Evolutionary conservation across 2,113 vertebrate genomes (phyloP), one percentile per base, ranked within the genome.

Genomic region (Xenopus laevis): DNA sequence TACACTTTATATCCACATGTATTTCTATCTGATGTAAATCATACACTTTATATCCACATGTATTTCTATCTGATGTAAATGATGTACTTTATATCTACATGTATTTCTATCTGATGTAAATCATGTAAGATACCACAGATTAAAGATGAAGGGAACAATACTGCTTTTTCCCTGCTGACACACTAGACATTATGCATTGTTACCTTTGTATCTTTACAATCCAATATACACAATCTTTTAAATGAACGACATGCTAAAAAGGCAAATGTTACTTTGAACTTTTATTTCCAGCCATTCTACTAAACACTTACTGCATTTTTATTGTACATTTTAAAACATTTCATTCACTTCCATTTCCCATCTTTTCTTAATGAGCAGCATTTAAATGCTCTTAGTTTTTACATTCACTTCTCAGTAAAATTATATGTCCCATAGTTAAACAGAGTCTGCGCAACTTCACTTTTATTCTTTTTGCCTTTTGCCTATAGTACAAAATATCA

Each of bases 241-340:
- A 55, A 50, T 50, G 12, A 50, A 50, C 10, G 5, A 50, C 47
- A 50, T 13, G 47, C 15, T 30, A 6, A 18, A 65, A 45, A 59
- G 44, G 65, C 52, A 27, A 58, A 65, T 16, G 52, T 65, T 44
- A 18, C 21, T 16, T 7, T 65, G 53, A 55, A 21, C 27, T 57
- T 65, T 55, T 72, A 65, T 65, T 57, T 73, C 58, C n/a, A 53
- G 21, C 68, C 58, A 46, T 46, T 57, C 52, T 62, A 68, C 62
- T 68, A 62, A 68, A 63, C 60, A 68, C 55, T 68, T 16, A 68
- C 17, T 55, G 10, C 16, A 44, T 75, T 64, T 75, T 68, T 68
- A 73, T 59, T 50, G 52, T 63, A 23, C 63, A 40, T 66, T 59
- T 16, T 75, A 62, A 68, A 75, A 44, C 18, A 40, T 45, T 53